Conservation (phyloP, 2,888 invertebrate species). For the Amphipyra berbera region DNA sequence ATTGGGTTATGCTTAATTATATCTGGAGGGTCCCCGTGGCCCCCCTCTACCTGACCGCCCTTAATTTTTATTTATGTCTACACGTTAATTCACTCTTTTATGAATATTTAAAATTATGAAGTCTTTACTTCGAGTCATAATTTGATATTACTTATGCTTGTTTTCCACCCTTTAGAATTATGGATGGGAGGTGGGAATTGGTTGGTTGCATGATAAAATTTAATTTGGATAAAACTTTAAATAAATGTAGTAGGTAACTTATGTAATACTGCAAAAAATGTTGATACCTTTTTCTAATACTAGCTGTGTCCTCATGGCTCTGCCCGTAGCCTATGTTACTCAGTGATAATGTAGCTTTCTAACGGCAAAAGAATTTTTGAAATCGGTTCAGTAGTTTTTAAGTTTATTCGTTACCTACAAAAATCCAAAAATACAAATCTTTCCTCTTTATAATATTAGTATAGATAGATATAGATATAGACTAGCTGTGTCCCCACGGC, state of each 20-base stretch:
- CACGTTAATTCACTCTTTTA: constrained; percentile 70
- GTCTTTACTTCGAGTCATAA: constrained; percentile 58
- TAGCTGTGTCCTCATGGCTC: too few species aligned
- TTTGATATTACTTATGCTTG: constrained; percentile 58
- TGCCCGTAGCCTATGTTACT: too few species aligned
- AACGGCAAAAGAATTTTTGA: too few species aligned
- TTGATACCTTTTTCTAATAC: too few species aligned
- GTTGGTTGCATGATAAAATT: constrained; percentile 18
- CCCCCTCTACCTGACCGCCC: constrained; percentile 72
- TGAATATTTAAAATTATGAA: constrained; percentile 70
- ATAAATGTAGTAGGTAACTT: neutral
- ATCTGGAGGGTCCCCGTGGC: constrained; percentile 74
- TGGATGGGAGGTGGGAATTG: constrained; percentile 21
- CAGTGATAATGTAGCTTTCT: too few species aligned
- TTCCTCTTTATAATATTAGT: too few species aligned
- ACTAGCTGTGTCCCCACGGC: too few species aligned
- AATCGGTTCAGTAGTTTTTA: too few species aligned
- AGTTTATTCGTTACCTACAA: too few species aligned
- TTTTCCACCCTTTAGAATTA: constrained; percentile 38
- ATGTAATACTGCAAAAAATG: neutral
- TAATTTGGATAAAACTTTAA: constrained; percentile 8
- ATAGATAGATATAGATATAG: too few species aligned
- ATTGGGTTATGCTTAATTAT: constrained; percentile 87
- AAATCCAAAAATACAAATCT: too few species aligned
- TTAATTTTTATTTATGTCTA: constrained; percentile 85